phyloP scores from a whole-genome alignment of 2,113 vertebrate species.

The Gopherus flavomarginatus region DNA sequence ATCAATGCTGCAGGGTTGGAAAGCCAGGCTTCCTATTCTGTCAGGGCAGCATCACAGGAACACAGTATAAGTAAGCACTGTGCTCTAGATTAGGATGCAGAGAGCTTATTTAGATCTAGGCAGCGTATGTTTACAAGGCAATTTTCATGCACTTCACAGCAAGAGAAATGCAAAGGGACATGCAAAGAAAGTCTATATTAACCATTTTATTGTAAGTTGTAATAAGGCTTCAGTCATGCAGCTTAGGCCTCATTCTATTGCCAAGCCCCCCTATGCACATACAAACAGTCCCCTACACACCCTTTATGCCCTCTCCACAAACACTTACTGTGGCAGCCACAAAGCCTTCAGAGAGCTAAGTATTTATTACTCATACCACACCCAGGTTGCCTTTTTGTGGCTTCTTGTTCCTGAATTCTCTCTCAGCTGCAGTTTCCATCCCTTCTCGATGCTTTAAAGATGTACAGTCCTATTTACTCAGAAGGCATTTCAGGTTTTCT shows the following conservation, averaged over 20 bases:
- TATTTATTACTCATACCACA: background rate
- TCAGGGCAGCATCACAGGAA: conserved; percentile 5
- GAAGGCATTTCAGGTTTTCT: background rate
- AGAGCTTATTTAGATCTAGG: background rate
- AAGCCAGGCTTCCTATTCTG: conserved; percentile 50
- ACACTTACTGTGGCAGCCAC: conserved; percentile 43
- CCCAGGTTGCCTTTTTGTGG: conserved; percentile 27
- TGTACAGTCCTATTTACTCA: conserved; percentile 17
- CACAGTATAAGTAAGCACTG: background rate
- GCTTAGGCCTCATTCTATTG: conserved; percentile 19
- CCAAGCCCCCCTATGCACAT: conserved; percentile 28
- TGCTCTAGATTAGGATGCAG: background rate
- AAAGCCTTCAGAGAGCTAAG: background rate
- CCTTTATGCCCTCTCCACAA: background rate
- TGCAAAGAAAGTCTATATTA: background rate
- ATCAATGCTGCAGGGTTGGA: conserved; percentile 15
- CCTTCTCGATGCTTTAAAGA: background rate
- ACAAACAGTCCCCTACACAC: background rate
- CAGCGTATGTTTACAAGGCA: background rate
- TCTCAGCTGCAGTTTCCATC: conserved; percentile 53
- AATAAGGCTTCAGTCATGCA: background rate
- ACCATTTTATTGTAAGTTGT: background rate
- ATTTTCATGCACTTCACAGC: background rate
- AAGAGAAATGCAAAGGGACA: background rate
- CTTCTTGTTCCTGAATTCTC: conserved; percentile 54